Percentiles rank a stretch among this genome's conserved stretches.
phyloP scores from a whole-genome alignment of 2,113 vertebrate genomes.

The Hystrix brachyura region DNA sequence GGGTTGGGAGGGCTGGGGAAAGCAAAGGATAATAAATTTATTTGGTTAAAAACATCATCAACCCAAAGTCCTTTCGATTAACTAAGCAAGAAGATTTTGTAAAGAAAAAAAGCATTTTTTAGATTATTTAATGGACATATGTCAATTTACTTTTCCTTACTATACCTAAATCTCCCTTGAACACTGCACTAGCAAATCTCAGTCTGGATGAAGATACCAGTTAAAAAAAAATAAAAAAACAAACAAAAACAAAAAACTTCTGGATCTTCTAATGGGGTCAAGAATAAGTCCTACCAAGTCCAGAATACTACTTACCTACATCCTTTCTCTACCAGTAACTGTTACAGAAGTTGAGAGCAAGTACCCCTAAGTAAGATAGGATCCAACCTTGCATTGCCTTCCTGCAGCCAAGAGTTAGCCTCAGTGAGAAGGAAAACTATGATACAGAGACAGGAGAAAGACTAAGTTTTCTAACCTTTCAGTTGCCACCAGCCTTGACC shows the following conservation, averaged over 20 bases:
- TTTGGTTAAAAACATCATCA: background rate
- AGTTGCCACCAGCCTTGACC: too few relatives aligned
- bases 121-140: background rate
- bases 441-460: background rate
- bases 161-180: background rate
- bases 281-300: background rate
- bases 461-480: background rate
- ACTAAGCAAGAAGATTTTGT: background rate
- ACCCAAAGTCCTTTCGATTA: background rate
- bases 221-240: background rate
- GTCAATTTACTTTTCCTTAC: slow-evolving; percentile 15
- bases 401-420: background rate
- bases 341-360: background rate
- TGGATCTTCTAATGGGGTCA: background rate
- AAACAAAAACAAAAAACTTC: background rate
- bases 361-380: background rate
- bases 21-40: background rate
- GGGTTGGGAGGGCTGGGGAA: background rate
- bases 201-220: background rate
- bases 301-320: background rate
- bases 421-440: background rate
- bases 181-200: background rate
- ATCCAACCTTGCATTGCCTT: background rate
- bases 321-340: background rate
- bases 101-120: background rate